phyloP scores from a whole-genome alignment of 2,888 invertebrate genomes.

The Therioaphis trifolii region DNA sequence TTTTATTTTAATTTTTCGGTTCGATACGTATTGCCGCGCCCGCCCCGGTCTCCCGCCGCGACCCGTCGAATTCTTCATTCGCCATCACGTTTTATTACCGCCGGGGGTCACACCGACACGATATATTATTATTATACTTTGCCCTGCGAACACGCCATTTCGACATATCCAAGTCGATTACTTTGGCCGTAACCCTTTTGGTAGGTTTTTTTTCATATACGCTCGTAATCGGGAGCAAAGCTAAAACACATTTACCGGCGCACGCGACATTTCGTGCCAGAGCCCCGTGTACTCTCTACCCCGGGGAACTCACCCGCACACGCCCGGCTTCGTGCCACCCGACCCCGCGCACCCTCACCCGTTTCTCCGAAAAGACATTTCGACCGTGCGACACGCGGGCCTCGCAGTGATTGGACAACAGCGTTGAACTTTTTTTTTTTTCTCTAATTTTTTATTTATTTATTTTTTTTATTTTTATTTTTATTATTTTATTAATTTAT shows the following conservation, averaged over 20 bases:
- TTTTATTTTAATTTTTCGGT: conserved; percentile 1
- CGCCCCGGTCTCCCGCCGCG: neutral
- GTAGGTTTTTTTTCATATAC: too few species aligned
- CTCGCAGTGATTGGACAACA: conserved; percentile 1
- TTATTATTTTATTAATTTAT: too few species aligned
- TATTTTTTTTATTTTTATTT: neutral
- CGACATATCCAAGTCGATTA: conserved; percentile 55
- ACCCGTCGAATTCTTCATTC: neutral
- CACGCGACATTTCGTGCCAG: conserved; percentile 50
- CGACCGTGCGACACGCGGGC: neutral
- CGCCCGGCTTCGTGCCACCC: neutral
- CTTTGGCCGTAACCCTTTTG: neutral
- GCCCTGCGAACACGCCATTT: conserved; percentile 35
- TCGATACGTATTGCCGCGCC: neutral
- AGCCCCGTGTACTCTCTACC: conserved; percentile 10
- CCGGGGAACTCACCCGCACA: neutral
- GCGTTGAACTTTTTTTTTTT: too few species aligned
- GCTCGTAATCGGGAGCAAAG: neutral
- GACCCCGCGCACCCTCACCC: neutral
- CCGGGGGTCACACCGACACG: neutral
- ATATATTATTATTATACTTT: neutral
- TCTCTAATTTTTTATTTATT: neutral
- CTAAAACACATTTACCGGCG: conserved; percentile 11
- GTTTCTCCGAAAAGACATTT: conserved; percentile 20
- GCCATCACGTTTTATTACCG: conserved; percentile 18